Conservation (phyloP, 92 coral and sea anemone genomes). For the Blastomussa wellsi region DNA sequence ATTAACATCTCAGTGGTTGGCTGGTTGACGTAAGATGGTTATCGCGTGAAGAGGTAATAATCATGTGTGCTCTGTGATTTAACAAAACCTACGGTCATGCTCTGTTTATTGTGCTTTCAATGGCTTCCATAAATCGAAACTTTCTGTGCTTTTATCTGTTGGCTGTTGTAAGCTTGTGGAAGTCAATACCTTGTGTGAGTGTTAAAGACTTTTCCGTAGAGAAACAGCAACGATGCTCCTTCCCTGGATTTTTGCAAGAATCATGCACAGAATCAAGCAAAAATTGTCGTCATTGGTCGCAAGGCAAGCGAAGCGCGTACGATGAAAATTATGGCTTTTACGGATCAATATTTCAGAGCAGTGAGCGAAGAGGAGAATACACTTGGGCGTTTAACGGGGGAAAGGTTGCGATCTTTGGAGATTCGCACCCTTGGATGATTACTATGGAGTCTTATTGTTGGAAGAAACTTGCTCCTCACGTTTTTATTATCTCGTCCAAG, state of each 20-base stretch:
- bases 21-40: background rate
- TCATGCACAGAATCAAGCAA: constrained; percentile 14
- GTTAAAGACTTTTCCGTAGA: background rate
- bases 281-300: constrained; percentile 37
- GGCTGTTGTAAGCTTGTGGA: background rate
- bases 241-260: constrained; percentile 34
- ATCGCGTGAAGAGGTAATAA: background rate
- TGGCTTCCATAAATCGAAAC: constrained; percentile 8
- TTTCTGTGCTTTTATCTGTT: constrained; percentile 12
- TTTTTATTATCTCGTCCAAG: constrained; percentile 21
- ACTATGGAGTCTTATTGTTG: background rate
- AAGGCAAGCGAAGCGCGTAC: constrained; percentile 6
- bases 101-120: constrained; percentile 15
- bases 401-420: constrained; percentile 6
- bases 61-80: background rate
- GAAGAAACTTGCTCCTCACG: constrained; percentile 32
- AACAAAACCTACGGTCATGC: background rate
- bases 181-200: background rate
- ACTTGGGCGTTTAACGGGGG: constrained; percentile 15
- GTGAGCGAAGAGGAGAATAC: constrained; percentile 4
- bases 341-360: background rate
- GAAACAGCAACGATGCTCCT: background rate
- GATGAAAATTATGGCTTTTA: background rate
- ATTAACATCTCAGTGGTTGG: background rate
- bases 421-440: background rate